Evolutionary conservation across 2,113 vertebrate genomes (phyloP), one percentile per base, ranked within the genome.

Genomic region (Oceanodroma tethys): DNA sequence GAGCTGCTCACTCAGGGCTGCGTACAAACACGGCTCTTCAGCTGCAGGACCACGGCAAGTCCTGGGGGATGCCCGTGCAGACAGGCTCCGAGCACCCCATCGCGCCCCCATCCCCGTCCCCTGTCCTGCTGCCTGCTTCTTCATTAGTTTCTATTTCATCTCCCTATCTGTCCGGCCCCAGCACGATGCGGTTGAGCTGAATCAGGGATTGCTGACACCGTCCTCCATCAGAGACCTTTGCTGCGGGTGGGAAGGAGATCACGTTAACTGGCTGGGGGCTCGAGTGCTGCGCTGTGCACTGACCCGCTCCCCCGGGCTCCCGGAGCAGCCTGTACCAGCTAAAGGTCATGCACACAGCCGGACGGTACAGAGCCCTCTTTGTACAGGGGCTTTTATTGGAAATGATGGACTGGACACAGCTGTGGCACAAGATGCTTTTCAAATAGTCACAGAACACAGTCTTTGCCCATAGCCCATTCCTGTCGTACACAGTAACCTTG

Each of bases 311-410:
- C 10, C 21, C 0, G 9, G 23, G 19, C 6, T 60, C 53, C 56
- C 34, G 6, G 1, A 16, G 71, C 55, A n/a, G 12, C 47, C 40
- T 2, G 9, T 4, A 6, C 15, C 38, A 15, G 17, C 65, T 9
- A 3, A 5, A 10, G 52, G 43, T 7, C 50, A 21, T 0, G 21
- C 50, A n/a, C 13, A 5, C 27, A 43, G 59, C 25, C 75, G 16
- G 30, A 3, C 38, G 2, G 8, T 2, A 4, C 2, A 5, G 29
- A 29, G 40, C 4, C 0, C 15, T 10, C 59, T 34, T 10, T 6
- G 13, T 7, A 22, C 9, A 18, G 52, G 53, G 60, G 70, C 52
- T 60, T 67, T 65, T 38, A 38, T 74, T 59, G 22, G 53, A 20
- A 27, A 38, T 1, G 3, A 19, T 3, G 42, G 58, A 10, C 25